Base-by-base conservation (phyloP, 1,140 invertebrate genomes). In the Heterodera carotae region DNA sequence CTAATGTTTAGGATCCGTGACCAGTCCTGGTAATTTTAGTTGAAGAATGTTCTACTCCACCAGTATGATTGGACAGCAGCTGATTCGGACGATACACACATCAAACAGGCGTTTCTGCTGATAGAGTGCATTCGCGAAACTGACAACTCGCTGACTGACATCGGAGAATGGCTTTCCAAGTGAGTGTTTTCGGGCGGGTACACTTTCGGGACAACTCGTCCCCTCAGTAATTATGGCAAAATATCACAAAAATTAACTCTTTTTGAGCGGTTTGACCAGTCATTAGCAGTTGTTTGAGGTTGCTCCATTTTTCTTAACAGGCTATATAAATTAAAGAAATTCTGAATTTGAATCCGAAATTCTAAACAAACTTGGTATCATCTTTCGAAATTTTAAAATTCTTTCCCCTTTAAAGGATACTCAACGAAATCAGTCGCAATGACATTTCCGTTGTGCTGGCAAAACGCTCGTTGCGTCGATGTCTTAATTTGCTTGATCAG, bases 21-120 rank as follows among this genome's bases (percentile, higher is more conserved):
- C 22, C 48, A 5, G 15, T 62, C 25, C n/a, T n/a, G n/a, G n/a
- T 15, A 31, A 25, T 76, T 76, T 7, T 53, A 76, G 75, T 43
- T 76, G 39, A 59, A 76, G 22, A 33, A 76, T 34, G 75, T 72
- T 2, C 43, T 76, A 2, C 73, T 75, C 31, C 36, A 76, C 59
- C 73, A 76, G 34, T 76, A 75, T n/a, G 73, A 76, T 72, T 76
- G 67, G 69, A 29, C 69, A n/a, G 25, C 71, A n/a, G 25, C 71
- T n/a, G 75, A 59, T n/a, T 74, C 67, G 22, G 73, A 76, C 10
- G 75, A 76, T 75, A 36, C 67, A 12, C 67, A 76, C 33, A 60
- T 76, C 12, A 75, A 76, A 12, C 69, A 76, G 53, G 27, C 5
- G 15, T 75, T 76, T 29, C n/a, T 76, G 36, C 2, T 76, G 36